A percentile compares a stretch with the other conserved stretches of the same genome.
These are phyloP conservation scores for Calidris pugnax DNA, from an alignment of 2,113 vertebrate genomes.

Conservation along the genomic window DNA sequence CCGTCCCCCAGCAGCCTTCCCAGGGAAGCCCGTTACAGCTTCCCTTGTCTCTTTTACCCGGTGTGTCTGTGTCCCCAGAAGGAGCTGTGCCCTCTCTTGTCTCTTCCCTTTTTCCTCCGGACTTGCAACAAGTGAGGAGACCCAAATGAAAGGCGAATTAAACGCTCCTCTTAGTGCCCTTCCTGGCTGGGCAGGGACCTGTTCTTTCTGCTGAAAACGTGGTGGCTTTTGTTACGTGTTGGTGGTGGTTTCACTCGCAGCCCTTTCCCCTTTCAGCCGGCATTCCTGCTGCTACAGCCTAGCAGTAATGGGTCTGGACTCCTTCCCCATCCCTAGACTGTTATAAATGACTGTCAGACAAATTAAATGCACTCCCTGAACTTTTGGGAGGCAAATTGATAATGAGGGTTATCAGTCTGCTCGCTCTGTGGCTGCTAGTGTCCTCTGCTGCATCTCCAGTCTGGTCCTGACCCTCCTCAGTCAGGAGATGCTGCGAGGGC, in stretches of 20 bases:
- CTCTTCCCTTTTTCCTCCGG: not conserved
- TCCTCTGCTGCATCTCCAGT: rapidly evolving
- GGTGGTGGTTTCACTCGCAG: not conserved
- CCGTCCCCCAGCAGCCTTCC: not conserved
- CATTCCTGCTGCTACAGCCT: not conserved
- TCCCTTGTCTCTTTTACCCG: rapidly evolving
- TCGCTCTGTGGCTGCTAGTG: rapidly evolving
- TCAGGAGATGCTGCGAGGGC: not conserved
- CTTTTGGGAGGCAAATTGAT: not conserved
- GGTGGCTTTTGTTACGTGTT: not conserved
- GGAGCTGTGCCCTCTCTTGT: not conserved
- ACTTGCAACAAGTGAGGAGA: not conserved
- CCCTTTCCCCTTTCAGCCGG: not conserved
- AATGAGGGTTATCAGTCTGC: not conserved
- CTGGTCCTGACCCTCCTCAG: not conserved
- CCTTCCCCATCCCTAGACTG: not conserved
- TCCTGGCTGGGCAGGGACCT: not conserved
- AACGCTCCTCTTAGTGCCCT: rapidly evolving
- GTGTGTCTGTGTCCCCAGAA: not conserved
- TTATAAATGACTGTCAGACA: not conserved
- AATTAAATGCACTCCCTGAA: rapidly evolving
- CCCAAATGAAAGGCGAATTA: rapidly evolving
- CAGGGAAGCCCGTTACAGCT: rapidly evolving
- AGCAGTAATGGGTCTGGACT: rapidly evolving
- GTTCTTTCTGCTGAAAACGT: not conserved